Evolutionary conservation across 2,797 vertebrate species (phyloP), one percentile per base, ranked within the genome.

Genomic region (Sparus aurata): DNA sequence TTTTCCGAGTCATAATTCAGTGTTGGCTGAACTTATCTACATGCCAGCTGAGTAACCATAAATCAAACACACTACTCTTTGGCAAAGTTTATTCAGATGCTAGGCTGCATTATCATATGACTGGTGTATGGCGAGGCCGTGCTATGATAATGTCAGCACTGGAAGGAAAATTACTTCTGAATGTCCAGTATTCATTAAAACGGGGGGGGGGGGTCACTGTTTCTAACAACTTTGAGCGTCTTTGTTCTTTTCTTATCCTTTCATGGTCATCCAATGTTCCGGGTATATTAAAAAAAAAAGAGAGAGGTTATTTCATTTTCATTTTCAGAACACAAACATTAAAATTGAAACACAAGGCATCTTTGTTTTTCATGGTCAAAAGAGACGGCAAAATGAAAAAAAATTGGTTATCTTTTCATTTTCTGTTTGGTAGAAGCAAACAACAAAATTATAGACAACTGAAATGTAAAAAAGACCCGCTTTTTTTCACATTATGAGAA

Each of bases 1-100:
- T 85, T 87, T 82, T 68, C 52, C 27, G 50, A 85, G 73, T 85
- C 85, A 83, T 87, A 84, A 86, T 87, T 79, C 79, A 88, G 59
- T 30, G 65, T 74, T 85, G 61, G 45, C 83, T 59, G 46, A 58
- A 66, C 80, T 71, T 91, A 88, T 90, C 88, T 78, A 22, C 58
- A 62, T 73, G 58, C 46, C 55, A 60, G 46, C 60, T 15, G 53
- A 60, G 59, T 30, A 58, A 68, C 77, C 78, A 92, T 92, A 88
- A 84, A 91, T 92, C 90, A 91, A 77, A 75, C 18, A 18, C 45
- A 8, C 43, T 11, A 7, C 53, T 62, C 62, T 82, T 71, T 72
- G 38, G 71, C 46, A 63, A 79, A 57, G 65, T 85, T 75, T 77
- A 75, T 82, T 70, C 63, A 54, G n/a, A 73, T 68, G 30, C 69